Evolutionary conservation across 2,113 vertebrate species (phyloP).

Genomic region (Camelus bactrianus): DNA sequence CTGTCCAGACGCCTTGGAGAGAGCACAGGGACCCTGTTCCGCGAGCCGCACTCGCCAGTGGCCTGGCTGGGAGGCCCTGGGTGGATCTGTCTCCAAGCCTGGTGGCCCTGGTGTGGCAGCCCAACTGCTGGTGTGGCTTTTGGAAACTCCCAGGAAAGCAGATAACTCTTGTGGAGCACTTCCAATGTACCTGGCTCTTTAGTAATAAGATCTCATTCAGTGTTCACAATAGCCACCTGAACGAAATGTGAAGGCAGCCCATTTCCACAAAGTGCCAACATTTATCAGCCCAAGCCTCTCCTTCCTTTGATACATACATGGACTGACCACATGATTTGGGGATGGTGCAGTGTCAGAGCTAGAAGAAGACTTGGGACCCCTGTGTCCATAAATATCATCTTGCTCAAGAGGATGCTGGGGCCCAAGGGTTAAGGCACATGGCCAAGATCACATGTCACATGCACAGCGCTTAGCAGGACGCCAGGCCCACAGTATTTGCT

Average conservation of each 20-base stretch:
- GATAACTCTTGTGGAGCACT: neutral
- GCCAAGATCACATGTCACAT: accelerated
- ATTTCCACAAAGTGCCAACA: neutral
- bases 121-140: neutral
- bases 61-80: slow-evolving; percentile 13
- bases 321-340: neutral
- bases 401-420: neutral
- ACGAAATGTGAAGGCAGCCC: too few species aligned
- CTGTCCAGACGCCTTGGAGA: slow-evolving; percentile 59
- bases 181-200: neutral
- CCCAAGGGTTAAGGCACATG: neutral
- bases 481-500: neutral
- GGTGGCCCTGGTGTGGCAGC: neutral
- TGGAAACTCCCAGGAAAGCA: neutral
- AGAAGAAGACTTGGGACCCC: neutral
- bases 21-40: neutral
- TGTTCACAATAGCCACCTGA: neutral
- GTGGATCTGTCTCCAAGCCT: neutral
- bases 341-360: neutral
- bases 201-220: neutral
- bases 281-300: neutral
- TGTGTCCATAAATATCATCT: neutral
- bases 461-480: neutral
- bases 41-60: neutral
- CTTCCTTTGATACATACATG: neutral